A percentile compares a stretch with the other conserved stretches of the same genome.
Conservation (phyloP, 2,113 vertebrate species). For the Ictalurus furcatus region DNA sequence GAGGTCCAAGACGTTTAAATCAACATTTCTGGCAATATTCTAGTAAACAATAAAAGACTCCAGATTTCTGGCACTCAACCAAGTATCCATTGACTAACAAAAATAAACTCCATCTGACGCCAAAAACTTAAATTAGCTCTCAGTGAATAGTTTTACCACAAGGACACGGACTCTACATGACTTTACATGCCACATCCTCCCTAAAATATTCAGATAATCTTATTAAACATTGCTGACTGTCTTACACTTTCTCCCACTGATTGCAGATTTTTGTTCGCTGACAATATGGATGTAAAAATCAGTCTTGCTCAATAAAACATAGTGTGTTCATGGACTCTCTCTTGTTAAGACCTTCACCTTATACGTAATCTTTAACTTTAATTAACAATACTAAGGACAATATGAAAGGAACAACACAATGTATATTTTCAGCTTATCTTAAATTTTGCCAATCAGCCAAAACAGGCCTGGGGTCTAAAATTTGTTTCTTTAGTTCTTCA, state of each 20-base stretch:
- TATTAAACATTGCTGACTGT: constrained; percentile 16
- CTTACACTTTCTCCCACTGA: not conserved
- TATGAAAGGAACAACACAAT: not conserved
- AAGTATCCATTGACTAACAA: constrained; percentile 54
- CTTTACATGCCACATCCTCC: not conserved
- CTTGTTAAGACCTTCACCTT: not conserved
- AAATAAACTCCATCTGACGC: constrained; percentile 53
- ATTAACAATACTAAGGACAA: not conserved
- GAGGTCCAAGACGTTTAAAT: constrained; percentile 45
- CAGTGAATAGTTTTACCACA: constrained; percentile 10
- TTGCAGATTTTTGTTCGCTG: not conserved
- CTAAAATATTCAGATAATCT: constrained; percentile 30
- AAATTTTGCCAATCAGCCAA: not conserved
- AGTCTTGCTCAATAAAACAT: not conserved
- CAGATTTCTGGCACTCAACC: constrained; percentile 48
- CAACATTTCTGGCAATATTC: constrained; percentile 49
- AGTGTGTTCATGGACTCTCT: not conserved
- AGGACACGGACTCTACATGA: constrained; percentile 9
- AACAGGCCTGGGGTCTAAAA: not conserved
- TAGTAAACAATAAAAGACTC: constrained; percentile 52
- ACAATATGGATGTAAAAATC: not conserved
- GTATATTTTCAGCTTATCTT: not conserved
- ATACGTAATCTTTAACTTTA: not conserved
- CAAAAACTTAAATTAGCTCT: constrained; percentile 41
- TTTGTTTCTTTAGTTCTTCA: not conserved